Evolutionary conservation across 2,888 invertebrate genomes (phyloP).

Genomic region (Zele albiditarsus): DNA sequence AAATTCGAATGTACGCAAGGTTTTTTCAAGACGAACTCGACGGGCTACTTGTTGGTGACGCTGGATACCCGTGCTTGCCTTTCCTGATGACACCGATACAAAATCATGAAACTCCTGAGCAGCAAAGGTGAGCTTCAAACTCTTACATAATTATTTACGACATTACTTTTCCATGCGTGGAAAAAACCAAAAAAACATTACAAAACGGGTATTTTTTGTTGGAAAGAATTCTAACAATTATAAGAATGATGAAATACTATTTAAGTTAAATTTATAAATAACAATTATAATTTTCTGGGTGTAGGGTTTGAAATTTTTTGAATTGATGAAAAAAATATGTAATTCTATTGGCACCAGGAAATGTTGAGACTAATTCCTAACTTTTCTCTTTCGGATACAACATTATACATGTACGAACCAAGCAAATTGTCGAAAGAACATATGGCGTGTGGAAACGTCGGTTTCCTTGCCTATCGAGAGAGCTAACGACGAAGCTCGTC

Average conservation of each 20-base stretch:
- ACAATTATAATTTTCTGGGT: too few species aligned
- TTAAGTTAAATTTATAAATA: too few species aligned
- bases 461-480: conserved; percentile 45
- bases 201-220: too few species aligned
- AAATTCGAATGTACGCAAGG: conserved; percentile 43
- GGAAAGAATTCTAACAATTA: too few species aligned
- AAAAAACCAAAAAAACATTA: not conserved
- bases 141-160: conserved; percentile 8
- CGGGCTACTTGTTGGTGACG: conserved; percentile 48
- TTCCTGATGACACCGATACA: conserved; percentile 46
- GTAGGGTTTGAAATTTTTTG: too few species aligned
- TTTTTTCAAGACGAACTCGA: conserved; percentile 35
- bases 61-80: conserved; percentile 46
- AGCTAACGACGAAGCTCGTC: conserved; percentile 44
- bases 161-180: not conserved
- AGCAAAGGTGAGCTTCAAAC: conserved; percentile 28
- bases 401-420: conserved; percentile 43
- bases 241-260: too few species aligned
- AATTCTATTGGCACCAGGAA: too few species aligned
- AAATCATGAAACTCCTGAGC: conserved; percentile 44
- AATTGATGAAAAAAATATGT: too few species aligned
- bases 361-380: not conserved
- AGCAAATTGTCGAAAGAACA: conserved; percentile 45
- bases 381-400: conserved; percentile 37
- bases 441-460: conserved; percentile 47